Percentiles rank a stretch among this genome's conserved stretches.
Evolutionary conservation across 2,113 vertebrate genomes (phyloP).

Genomic region (Centropristis striata): DNA sequence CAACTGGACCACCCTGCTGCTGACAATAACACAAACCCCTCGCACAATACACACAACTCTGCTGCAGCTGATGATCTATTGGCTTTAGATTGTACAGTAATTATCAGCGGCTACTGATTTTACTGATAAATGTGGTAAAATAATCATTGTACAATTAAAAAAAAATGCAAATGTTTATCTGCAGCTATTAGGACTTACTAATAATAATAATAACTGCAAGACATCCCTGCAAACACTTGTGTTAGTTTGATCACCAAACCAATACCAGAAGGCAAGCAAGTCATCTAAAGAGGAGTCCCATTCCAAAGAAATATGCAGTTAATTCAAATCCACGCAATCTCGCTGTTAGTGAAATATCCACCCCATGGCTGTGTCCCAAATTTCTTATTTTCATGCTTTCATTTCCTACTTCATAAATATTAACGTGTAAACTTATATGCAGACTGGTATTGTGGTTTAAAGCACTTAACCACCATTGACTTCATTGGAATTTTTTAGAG

Average conservation of each 20-base stretch:
- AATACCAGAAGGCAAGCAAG: not conserved
- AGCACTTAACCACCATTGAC: not conserved
- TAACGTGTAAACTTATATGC: not conserved
- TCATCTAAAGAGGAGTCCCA: not conserved
- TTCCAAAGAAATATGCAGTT: slow-evolving; percentile 20
- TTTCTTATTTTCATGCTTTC: not conserved
- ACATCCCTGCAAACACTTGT: not conserved
- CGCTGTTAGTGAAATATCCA: slow-evolving; percentile 24
- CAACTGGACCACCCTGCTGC: slow-evolving; percentile 40
- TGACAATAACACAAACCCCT: slow-evolving; percentile 46
- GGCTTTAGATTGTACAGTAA: slow-evolving; percentile 17
- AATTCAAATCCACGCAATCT: slow-evolving; percentile 4
- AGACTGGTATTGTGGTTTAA: not conserved
- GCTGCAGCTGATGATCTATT: slow-evolving; percentile 6
- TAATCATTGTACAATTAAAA: not conserved
- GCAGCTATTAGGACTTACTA: not conserved
- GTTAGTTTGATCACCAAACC: slow-evolving; percentile 10
- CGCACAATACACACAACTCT: slow-evolving; percentile 27
- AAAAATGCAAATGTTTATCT: not conserved
- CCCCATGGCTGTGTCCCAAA: slow-evolving; percentile 40
- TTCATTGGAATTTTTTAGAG: not conserved
- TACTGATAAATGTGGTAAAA: slow-evolving; percentile 6
- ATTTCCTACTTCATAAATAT: not conserved
- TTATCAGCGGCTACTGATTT: slow-evolving; percentile 2
- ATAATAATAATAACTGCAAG: too few species aligned